phyloP scores from a whole-genome alignment of 2,888 invertebrate species.

The Hemistola chrysoprasaria region DNA sequence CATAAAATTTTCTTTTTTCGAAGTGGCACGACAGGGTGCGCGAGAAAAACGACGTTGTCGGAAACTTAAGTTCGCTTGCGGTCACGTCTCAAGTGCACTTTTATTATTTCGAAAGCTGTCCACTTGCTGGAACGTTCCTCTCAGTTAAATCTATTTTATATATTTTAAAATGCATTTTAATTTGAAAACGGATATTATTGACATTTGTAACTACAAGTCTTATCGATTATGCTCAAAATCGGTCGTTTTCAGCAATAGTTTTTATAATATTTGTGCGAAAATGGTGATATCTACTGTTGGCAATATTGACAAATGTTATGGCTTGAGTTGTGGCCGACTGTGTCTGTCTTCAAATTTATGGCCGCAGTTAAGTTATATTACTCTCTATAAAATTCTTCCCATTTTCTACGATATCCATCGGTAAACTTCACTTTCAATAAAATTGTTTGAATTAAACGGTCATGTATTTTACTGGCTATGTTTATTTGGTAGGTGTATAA shows the following conservation, averaged over 20 bases:
- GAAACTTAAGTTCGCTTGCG: slow-evolving; percentile 42
- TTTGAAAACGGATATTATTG: slow-evolving; percentile 2
- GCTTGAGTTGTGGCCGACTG: slow-evolving; percentile 31
- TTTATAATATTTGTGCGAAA: slow-evolving; percentile 19
- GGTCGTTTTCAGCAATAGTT: slow-evolving; percentile 6
- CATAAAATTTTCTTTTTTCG: slow-evolving; percentile 60
- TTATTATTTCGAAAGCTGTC: slow-evolving; percentile 46
- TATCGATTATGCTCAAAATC: slow-evolving; percentile 3
- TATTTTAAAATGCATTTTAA: slow-evolving; percentile 5
- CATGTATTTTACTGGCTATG: too few relatives aligned
- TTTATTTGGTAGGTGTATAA: too few relatives aligned
- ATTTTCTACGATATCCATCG: slow-evolving; percentile 48
- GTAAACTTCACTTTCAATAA: slow-evolving; percentile 42
- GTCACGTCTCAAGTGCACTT: slow-evolving; percentile 46
- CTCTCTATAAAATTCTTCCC: slow-evolving; percentile 61
- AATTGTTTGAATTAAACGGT: slow-evolving; percentile 29
- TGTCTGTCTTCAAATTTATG: slow-evolving; percentile 58
- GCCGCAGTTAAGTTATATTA: slow-evolving; percentile 65
- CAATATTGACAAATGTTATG: slow-evolving; percentile 33
- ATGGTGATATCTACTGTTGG: slow-evolving; percentile 26
- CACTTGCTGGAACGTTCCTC: slow-evolving; percentile 13
- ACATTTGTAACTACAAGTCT: too few relatives aligned
- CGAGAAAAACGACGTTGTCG: slow-evolving; percentile 36
- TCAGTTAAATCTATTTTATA: slow-evolving; percentile 5
- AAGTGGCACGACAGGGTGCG: slow-evolving; percentile 31